These are phyloP conservation scores for Thelaira solivaga DNA, from an alignment of 2,888 invertebrate species.

Conservation along the genomic window DNA sequence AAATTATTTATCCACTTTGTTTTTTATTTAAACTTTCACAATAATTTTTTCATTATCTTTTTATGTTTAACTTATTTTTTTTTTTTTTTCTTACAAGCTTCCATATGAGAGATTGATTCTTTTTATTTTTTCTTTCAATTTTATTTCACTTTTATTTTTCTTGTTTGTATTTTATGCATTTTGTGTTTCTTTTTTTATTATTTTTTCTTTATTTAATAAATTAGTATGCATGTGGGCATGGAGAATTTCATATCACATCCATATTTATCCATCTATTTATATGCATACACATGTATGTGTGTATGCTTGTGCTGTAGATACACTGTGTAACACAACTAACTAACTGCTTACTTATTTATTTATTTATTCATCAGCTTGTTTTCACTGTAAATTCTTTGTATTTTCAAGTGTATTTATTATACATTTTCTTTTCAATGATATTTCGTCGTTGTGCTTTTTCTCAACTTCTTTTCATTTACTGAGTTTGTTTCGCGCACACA, in stretches of 20 bases:
- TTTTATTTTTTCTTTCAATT: slow-evolving; percentile 13
- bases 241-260: too few relatives aligned
- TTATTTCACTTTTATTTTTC: not conserved
- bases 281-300: too few relatives aligned
- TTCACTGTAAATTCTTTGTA: slow-evolving; percentile 8
- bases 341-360: not conserved
- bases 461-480: slow-evolving; percentile 13
- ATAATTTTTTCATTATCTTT: slow-evolving; percentile 14
- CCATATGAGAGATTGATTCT: slow-evolving; percentile 33
- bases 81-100: not conserved
- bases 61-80: not conserved
- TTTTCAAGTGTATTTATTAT: slow-evolving; percentile 27
- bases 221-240: not conserved
- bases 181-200: not conserved
- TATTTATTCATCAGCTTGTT: slow-evolving; percentile 40
- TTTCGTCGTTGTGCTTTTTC: slow-evolving; percentile 39
- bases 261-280: not conserved
- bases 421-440: slow-evolving; percentile 56
- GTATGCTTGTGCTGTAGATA: too few relatives aligned
- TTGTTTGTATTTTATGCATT: not conserved
- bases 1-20: not conserved
- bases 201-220: not conserved
- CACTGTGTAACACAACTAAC: too few relatives aligned
- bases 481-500: slow-evolving; percentile 9
- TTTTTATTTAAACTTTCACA: slow-evolving; percentile 60